A percentile compares a stretch with the other conserved stretches of the same genome.
Conservation (phyloP, 2,797 vertebrate genomes). For the Dermochelys coriacea region DNA sequence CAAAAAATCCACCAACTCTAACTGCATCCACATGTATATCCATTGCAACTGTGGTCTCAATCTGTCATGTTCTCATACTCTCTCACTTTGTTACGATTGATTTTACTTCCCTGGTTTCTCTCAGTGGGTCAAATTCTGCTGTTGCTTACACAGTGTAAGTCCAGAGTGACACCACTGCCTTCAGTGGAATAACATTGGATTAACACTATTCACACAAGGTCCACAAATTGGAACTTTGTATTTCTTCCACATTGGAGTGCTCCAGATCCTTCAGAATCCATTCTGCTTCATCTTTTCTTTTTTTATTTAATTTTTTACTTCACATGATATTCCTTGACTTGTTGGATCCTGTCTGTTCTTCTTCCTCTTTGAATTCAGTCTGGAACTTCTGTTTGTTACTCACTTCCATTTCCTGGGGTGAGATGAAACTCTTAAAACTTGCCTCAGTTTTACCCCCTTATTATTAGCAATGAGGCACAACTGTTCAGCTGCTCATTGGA, state of each 20-base stretch:
- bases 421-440: slow-evolving; percentile 2
- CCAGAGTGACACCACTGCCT: too few relatives aligned
- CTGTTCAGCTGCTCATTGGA: neutral
- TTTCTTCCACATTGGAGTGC: neutral
- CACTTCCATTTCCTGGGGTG: neutral
- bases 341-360: neutral
- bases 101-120: too few relatives aligned
- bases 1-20: neutral
- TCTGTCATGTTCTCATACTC: neutral
- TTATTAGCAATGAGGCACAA: neutral
- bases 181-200: neutral
- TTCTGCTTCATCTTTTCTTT: neutral
- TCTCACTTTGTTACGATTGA: neutral
- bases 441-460: neutral
- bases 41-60: slow-evolving; percentile 4
- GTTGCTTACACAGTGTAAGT: too few relatives aligned
- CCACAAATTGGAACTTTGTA: too few relatives aligned
- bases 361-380: neutral
- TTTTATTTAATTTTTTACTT: neutral
- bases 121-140: too few relatives aligned
- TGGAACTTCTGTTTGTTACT: neutral
- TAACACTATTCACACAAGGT: neutral
- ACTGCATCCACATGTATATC: neutral
- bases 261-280: neutral
- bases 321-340: neutral